phyloP scores from a whole-genome alignment of 2,888 invertebrate species.

The Clivina fossor region DNA sequence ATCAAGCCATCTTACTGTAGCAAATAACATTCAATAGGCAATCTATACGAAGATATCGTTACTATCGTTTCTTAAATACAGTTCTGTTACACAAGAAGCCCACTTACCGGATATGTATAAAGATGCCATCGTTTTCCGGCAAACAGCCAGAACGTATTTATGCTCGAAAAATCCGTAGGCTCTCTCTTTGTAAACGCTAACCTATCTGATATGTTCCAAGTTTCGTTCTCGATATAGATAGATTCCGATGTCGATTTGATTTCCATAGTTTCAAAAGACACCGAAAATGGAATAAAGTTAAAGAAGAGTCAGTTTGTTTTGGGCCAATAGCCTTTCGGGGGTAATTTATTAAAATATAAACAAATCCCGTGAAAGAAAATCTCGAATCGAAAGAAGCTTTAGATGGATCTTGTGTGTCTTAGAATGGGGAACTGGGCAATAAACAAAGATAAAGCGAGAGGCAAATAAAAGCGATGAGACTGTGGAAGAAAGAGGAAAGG shows the following conservation, averaged over 20 bases:
- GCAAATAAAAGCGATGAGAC: constrained; percentile 23
- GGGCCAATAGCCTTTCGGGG: background rate
- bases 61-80: constrained; percentile 20
- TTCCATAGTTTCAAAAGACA: no score
- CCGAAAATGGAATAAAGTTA: no score
- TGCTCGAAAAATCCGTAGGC: no score
- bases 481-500: constrained; percentile 14
- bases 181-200: no score
- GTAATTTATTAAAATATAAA: constrained; percentile 19
- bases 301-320: no score
- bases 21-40: no score
- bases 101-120: constrained; percentile 25
- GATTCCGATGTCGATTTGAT: no score
- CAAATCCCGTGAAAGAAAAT: constrained; percentile 2
- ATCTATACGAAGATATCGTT: no score
- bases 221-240: no score
- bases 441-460: constrained; percentile 27
- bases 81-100: constrained; percentile 20
- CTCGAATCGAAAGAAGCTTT: background rate
- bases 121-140: constrained; percentile 32
- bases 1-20: no score
- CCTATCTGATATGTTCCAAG: no score
- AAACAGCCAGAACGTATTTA: no score
- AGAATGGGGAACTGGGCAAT: constrained; percentile 7
- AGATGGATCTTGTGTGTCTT: background rate